Conservation (phyloP, 2,797 vertebrate genomes). For the Acomys russatus region DNA sequence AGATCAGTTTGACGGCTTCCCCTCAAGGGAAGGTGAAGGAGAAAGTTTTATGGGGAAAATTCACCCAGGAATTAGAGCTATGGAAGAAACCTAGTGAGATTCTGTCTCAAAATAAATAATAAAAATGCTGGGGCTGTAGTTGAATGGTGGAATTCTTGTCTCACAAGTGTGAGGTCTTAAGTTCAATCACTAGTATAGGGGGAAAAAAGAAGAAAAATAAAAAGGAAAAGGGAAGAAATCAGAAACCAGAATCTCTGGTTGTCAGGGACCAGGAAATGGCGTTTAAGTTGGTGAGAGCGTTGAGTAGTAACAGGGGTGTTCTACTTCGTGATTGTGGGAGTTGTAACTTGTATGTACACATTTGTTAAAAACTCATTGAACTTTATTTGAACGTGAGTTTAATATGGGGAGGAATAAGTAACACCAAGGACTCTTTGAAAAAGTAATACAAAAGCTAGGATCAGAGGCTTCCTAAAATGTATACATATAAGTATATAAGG, state of each 20-base stretch:
- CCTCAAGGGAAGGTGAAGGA: not conserved
- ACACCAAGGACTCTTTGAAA: not conserved
- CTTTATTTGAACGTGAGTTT: conserved; percentile 5
- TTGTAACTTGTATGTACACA: not conserved
- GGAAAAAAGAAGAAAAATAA: not conserved
- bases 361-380: conserved; percentile 8
- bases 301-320: not conserved
- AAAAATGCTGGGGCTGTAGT: not conserved
- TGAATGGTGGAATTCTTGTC: not conserved
- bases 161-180: not conserved
- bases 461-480: not conserved
- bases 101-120: not conserved
- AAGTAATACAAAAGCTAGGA: not conserved
- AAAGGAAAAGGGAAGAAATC: not conserved
- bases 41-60: not conserved
- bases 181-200: not conserved
- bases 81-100: not conserved
- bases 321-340: not conserved
- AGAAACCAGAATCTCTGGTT: not conserved
- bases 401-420: not conserved
- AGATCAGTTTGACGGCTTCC: conserved; percentile 24
- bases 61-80: not conserved
- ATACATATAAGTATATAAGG: not conserved
- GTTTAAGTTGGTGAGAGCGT: not conserved
- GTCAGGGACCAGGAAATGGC: not conserved